phyloP scores from a whole-genome alignment of 2,113 vertebrate species.

The Antechinus stuartii region DNA sequence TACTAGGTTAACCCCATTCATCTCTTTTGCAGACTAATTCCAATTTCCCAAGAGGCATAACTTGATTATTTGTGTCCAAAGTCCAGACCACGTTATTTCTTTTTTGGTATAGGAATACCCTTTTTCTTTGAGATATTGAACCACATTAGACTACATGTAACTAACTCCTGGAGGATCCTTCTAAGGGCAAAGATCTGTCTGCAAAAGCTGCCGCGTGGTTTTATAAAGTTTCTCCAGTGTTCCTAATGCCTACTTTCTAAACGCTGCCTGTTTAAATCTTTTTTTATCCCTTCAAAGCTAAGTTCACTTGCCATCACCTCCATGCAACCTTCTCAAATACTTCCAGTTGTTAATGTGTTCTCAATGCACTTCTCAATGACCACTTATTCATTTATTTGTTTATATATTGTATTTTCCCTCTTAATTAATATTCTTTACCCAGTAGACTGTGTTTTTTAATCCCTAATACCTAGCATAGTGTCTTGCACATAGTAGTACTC shows the following conservation, averaged over 20 bases:
- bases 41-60: neutral
- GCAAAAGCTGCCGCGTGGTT: neutral
- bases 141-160: neutral
- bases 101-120: neutral
- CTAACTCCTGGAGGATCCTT: neutral
- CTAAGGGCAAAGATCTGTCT: neutral
- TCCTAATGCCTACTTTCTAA: neutral
- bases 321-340: neutral
- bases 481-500: neutral
- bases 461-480: neutral
- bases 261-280: neutral
- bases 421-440: neutral
- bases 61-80: neutral
- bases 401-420: neutral
- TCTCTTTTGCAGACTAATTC: neutral
- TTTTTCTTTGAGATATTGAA: neutral
- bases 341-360: neutral
- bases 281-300: neutral
- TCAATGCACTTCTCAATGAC: neutral
- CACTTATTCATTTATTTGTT: neutral
- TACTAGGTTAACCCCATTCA: neutral
- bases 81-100: neutral
- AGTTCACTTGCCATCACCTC: neutral
- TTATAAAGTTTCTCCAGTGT: neutral
- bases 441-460: neutral